These are phyloP conservation scores for Mystacides longicornis DNA, from an alignment of 2,888 invertebrate genomes.

Conservation along the genomic window DNA sequence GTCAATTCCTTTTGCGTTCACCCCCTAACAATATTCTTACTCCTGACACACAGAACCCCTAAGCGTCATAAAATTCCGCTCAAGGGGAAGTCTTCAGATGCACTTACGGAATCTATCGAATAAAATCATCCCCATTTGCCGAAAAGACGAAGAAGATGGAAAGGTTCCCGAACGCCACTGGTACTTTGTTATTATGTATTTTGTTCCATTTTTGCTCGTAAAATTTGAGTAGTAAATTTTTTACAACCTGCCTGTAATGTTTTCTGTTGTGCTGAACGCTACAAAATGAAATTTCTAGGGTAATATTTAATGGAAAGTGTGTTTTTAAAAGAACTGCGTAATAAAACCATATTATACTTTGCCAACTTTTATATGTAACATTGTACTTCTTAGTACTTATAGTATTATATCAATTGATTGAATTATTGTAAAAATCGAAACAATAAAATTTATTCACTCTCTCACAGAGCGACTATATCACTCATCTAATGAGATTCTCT, in stretches of 20 bases:
- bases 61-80: constrained; percentile 9
- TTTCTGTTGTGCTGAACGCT: neutral
- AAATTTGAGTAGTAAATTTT: constrained; percentile 3
- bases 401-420: no score
- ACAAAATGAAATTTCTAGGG: neutral
- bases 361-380: no score
- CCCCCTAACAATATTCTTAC: constrained; percentile 2
- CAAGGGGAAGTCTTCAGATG: constrained; percentile 19
- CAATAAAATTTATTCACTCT: no score
- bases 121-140: constrained; percentile 15
- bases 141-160: neutral
- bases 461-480: no score
- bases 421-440: no score
- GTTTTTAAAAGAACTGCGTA: no score
- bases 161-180: no score
- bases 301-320: neutral
- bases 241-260: constrained; percentile 1
- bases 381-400: no score
- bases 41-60: constrained; percentile 3
- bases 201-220: neutral
- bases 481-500: no score
- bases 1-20: constrained; percentile 24
- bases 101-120: constrained; percentile 23
- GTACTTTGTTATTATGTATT: neutral
- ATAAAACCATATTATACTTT: no score